Conservation (phyloP, 1,140 invertebrate genomes). For the Anastatus disparis region DNA sequence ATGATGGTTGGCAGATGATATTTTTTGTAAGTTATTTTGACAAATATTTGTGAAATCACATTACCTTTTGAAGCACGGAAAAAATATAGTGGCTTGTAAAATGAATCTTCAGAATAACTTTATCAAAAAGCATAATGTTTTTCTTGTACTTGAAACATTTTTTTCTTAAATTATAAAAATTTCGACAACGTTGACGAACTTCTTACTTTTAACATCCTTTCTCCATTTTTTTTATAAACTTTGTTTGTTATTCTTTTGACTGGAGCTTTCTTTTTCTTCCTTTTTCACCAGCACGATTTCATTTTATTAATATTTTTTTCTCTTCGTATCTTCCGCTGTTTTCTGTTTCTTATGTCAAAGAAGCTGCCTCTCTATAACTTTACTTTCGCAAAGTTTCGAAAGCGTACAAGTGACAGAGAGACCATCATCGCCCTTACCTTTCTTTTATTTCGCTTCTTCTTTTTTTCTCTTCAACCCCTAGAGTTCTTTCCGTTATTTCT, state of each 20-base stretch:
- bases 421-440: not conserved
- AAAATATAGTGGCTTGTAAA: too few species aligned
- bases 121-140: too few species aligned
- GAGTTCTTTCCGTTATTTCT: conserved; percentile 28
- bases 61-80: too few species aligned
- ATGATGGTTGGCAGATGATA: too few species aligned
- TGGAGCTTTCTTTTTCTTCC: not conserved
- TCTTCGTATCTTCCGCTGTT: not conserved
- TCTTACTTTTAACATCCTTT: too few species aligned
- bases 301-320: not conserved
- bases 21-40: too few species aligned
- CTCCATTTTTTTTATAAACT: not conserved
- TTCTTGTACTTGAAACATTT: too few species aligned
- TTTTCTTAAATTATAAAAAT: too few species aligned
- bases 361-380: conserved; percentile 2
- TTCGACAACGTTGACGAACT: too few species aligned
- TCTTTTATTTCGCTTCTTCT: conserved; percentile 25
- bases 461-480: conserved; percentile 2
- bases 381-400: not conserved
- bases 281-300: not conserved
- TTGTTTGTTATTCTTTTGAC: not conserved
- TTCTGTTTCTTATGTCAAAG: not conserved
- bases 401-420: conserved; percentile 22
- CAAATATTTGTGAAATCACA: too few species aligned
- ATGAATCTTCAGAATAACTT: too few species aligned